Base-by-base conservation (phyloP, 2,797 vertebrate genomes). In the Ctenochaetus hawaiiensis region DNA sequence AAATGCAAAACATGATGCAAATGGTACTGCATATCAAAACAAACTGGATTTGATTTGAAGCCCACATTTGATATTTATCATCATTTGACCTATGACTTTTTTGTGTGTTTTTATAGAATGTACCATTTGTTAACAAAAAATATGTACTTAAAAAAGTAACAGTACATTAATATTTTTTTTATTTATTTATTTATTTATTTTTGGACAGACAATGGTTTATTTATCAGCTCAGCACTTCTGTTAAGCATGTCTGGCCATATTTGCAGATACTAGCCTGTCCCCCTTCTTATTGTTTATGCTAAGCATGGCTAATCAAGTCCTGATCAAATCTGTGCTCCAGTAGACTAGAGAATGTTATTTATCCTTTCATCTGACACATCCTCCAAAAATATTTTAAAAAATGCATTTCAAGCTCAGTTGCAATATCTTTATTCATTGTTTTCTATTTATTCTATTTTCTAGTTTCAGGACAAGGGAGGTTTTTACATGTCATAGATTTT, bases 401-500 rank as follows among this genome's bases (percentile, higher is more conserved):
- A 9, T 22, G 18, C 4, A 5, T 22, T 70, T 51, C 10, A 22
- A 49, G 13, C 13, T 20, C 18, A 48, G 57, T 20, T 64, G 0
- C 57, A 49, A 43, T 34, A 34, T 58, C 5, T 41, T 57, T 23
- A 44, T 49, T 52, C 13, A 39, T 22, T 57, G 11, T 20, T n/a
- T 39, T 23, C 6, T 47, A 39, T 39, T 56, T 1, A n/a, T 39
- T 56, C 64, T 57, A 11, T 23, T 26, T 26, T 26, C 26, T 26
- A 26, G 26, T 57, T 60, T 18, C 0, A 1, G 44, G 8, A 37
- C 6, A 66, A 17, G 8, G 4, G 20, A 54, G 47, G 16, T 65
- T 73, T 60, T 53, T 26, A 48, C 47, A 67, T n/a, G 53, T 44
- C 22, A 1, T 49, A 8, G 2, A 2, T 53, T 58, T 77, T 72